Evolutionary conservation across 2,888 invertebrate genomes (phyloP).

Genomic region (Microctonus hyperodae): DNA sequence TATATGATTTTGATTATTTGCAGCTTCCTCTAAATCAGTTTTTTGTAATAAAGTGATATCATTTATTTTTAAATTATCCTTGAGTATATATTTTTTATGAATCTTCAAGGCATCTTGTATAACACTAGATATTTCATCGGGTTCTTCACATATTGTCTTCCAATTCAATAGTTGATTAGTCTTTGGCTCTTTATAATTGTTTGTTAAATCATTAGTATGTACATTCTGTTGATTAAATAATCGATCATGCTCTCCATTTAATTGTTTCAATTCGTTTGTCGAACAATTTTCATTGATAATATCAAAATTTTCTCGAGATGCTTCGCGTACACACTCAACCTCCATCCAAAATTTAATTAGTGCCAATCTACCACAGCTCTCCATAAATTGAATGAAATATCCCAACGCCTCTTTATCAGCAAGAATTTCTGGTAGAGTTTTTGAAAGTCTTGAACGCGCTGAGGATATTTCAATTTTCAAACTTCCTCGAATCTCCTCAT

Average conservation of each 20-base stretch:
- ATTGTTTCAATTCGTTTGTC: constrained; percentile 11
- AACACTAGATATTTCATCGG: constrained; percentile 43
- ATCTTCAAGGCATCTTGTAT: constrained; percentile 72
- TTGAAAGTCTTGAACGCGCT: constrained; percentile 72
- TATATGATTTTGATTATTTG: constrained; percentile 72
- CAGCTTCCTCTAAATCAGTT: constrained; percentile 71
- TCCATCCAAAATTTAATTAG: constrained; percentile 81
- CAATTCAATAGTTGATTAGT: constrained; percentile 45
- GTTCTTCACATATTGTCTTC: constrained; percentile 28
- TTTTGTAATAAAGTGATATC: constrained; percentile 69
- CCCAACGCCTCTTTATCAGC: constrained; percentile 80
- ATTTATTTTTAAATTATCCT: constrained; percentile 71
- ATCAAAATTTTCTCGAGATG: constrained; percentile 29
- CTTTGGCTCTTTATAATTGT: constrained; percentile 55
- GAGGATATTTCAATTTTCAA: constrained; percentile 58
- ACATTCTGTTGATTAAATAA: constrained; percentile 31
- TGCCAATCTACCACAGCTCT: constrained; percentile 72
- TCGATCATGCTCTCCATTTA: constrained; percentile 36
- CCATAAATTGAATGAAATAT: constrained; percentile 87
- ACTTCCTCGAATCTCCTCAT: constrained; percentile 35
- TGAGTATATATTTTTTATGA: constrained; percentile 79
- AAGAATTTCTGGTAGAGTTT: constrained; percentile 78
- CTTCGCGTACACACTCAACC: constrained; percentile 70
- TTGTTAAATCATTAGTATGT: constrained; percentile 43
- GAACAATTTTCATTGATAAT: constrained; percentile 37